Evolutionary conservation across 2,888 invertebrate species (phyloP).

Genomic region (Hydraecia micacea): DNA sequence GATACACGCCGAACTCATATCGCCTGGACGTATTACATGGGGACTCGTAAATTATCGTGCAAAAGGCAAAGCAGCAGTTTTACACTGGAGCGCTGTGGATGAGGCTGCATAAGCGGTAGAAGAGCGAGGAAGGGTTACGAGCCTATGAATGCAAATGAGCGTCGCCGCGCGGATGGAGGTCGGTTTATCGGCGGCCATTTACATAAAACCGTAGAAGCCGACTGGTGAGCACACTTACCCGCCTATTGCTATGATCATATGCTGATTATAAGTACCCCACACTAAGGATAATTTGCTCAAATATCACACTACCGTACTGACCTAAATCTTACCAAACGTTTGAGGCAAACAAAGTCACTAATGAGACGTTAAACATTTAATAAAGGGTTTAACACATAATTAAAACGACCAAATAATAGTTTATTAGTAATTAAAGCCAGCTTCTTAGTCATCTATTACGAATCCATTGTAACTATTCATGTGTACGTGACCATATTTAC

Average conservation of each 20-base stretch:
- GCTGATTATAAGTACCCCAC: conserved; percentile 78
- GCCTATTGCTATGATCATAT: conserved; percentile 79
- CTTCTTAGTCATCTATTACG: conserved; percentile 32
- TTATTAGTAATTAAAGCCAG: conserved; percentile 30
- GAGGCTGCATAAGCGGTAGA: conserved; percentile 82
- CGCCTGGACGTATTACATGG: conserved; percentile 87
- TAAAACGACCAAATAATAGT: conserved; percentile 19
- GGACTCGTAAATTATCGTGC: conserved; percentile 89
- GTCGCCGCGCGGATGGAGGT: conserved; percentile 81
- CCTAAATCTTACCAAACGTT: conserved; percentile 52
- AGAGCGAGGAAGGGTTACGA: conserved; percentile 88
- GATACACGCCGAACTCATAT: conserved; percentile 87
- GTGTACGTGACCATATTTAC: conserved; percentile 69
- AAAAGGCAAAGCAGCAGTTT: conserved; percentile 87
- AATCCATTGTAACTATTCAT: conserved; percentile 60
- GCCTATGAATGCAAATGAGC: conserved; percentile 90
- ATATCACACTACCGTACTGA: conserved; percentile 32
- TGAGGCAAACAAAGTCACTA: conserved; percentile 39
- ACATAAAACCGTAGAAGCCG: conserved; percentile 86
- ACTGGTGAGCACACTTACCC: conserved; percentile 80
- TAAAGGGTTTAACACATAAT: conserved; percentile 43
- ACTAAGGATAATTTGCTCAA: conserved; percentile 68
- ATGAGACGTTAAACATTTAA: conserved; percentile 39
- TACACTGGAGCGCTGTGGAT: conserved; percentile 78
- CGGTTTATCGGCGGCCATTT: conserved; percentile 88